Percentiles rank a stretch among this genome's conserved stretches.
Conservation (phyloP, 2,113 vertebrate genomes). For the Epinephelus moara region DNA sequence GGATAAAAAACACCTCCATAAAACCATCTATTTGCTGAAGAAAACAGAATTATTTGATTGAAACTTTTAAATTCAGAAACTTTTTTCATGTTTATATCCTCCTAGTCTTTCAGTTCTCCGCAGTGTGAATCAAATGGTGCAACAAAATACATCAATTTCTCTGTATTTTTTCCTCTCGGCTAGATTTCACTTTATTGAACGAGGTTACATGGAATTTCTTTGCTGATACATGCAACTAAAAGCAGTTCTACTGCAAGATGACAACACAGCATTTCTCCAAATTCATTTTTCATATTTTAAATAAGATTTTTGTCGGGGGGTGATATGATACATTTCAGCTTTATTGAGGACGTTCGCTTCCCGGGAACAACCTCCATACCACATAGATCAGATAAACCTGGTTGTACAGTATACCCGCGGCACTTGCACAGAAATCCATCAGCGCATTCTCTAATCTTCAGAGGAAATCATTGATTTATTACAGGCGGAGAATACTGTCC, state of each 20-base stretch:
- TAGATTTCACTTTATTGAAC: background rate
- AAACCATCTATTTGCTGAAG: background rate
- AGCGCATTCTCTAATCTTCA: slow-evolving; percentile 25
- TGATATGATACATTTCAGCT: slow-evolving; percentile 2
- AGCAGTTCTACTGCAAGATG: background rate
- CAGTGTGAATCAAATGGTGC: background rate
- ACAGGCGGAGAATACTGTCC: slow-evolving; percentile 39
- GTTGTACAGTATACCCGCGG: slow-evolving; percentile 24
- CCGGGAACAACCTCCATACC: background rate
- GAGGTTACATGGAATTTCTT: background rate
- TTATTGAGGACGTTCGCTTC: slow-evolving; percentile 28
- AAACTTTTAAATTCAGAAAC: background rate
- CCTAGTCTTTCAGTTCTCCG: background rate
- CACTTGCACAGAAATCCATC: slow-evolving; percentile 55
- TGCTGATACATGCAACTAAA: slow-evolving; percentile 9
- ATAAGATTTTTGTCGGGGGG: slow-evolving; percentile 30
- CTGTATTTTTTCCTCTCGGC: background rate
- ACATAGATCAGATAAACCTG: slow-evolving; percentile 46
- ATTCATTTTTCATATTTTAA: slow-evolving; percentile 32
- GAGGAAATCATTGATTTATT: slow-evolving; percentile 59
- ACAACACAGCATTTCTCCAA: slow-evolving; percentile 8
- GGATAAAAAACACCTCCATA: background rate
- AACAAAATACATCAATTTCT: background rate
- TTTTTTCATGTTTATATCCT: background rate
- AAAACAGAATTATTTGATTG: background rate